phyloP scores from a whole-genome alignment of 2,113 vertebrate genomes.

The Henicopernis longicauda region DNA sequence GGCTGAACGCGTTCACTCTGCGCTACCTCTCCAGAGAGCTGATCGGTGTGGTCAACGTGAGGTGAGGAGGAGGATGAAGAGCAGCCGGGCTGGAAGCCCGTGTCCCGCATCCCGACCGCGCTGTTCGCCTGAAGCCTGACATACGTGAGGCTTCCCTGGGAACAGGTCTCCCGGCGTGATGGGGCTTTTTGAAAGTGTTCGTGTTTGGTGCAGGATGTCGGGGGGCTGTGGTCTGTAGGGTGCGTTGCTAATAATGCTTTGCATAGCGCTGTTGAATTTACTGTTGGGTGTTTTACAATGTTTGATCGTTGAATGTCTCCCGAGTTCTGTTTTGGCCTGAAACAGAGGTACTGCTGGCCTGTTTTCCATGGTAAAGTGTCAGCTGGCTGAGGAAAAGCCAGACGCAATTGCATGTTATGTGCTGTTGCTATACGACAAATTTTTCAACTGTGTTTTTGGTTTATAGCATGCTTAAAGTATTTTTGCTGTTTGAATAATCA shows the following conservation, averaged over 20 bases:
- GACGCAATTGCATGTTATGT: rapidly evolving
- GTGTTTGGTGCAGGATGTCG: not conserved
- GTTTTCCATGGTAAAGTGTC: rapidly evolving
- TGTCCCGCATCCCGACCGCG: rapidly evolving
- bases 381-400: not conserved
- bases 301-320: not conserved
- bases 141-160: rapidly evolving
- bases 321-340: too few relatives aligned
- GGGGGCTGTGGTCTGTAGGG: not conserved
- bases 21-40: slow-evolving; percentile 92
- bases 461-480: not conserved
- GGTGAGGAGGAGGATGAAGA: slow-evolving; percentile 67
- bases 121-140: not conserved
- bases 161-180: rapidly evolving
- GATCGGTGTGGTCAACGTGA: slow-evolving; percentile 90
- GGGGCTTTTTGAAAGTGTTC: not conserved
- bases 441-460: not conserved
- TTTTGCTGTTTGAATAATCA: rapidly evolving
- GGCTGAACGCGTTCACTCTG: slow-evolving; percentile 91
- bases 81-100: not conserved
- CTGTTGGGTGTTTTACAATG: not conserved
- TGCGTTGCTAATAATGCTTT: rapidly evolving
- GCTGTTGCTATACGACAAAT: rapidly evolving
- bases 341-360: not conserved
- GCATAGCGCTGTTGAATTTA: rapidly evolving